phyloP scores from a whole-genome alignment of 2,888 invertebrate species.

The Rhorus exstirpatorius region DNA sequence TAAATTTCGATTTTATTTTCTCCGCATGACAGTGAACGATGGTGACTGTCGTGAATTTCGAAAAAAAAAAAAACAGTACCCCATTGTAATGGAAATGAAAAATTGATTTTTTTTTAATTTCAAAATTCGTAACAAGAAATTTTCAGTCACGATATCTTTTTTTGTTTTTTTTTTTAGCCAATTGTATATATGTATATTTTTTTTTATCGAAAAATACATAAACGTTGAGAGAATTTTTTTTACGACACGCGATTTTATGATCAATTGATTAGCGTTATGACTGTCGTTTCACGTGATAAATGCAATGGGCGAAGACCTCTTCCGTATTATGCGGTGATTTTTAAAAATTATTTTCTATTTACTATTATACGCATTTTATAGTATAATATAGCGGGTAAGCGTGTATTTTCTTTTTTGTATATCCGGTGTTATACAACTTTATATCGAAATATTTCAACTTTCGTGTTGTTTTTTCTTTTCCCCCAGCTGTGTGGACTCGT shows the following conservation, averaged over 20 bases:
- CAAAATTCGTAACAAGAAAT: too few species aligned
- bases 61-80: neutral
- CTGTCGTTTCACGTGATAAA: slow-evolving; percentile 42
- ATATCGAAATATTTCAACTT: slow-evolving; percentile 31
- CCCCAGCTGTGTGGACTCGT: slow-evolving; percentile 25
- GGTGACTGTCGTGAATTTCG: neutral
- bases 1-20: slow-evolving; percentile 13
- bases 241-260: slow-evolving; percentile 11
- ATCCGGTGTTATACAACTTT: slow-evolving; percentile 32
- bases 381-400: neutral
- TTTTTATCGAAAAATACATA: neutral
- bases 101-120: neutral
- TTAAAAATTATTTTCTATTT: slow-evolving; percentile 9
- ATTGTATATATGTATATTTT: slow-evolving; percentile 6
- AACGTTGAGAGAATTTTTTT: slow-evolving; percentile 4
- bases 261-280: neutral
- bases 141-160: too few species aligned
- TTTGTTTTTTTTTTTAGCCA: slow-evolving; percentile 14
- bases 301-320: slow-evolving; percentile 58
- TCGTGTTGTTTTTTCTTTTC: slow-evolving; percentile 7
- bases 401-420: slow-evolving; percentile 29
- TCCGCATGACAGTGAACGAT: slow-evolving; percentile 12
- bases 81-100: neutral
- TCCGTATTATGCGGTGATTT: slow-evolving; percentile 60
- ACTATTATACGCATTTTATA: slow-evolving; percentile 49